phyloP scores from a whole-genome alignment of 2,113 vertebrate genomes.

The Formicarius rufipectus region DNA sequence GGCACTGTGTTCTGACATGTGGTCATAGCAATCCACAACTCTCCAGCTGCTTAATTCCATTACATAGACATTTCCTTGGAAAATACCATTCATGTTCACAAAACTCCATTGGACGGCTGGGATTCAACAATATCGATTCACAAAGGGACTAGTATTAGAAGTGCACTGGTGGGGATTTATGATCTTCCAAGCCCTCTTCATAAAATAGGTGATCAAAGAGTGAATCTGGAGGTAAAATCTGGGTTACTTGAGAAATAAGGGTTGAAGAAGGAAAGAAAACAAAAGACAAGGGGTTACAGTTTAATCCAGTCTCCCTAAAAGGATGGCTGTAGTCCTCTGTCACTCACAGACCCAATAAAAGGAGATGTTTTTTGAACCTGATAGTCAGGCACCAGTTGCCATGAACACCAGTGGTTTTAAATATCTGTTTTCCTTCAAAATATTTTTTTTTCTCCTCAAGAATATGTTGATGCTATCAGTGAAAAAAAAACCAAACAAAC shows the following conservation, averaged over 20 bases:
- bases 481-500: too few relatives aligned
- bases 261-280: background rate
- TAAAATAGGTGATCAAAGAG: background rate
- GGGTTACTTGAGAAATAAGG: background rate
- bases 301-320: background rate
- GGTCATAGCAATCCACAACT: rapidly evolving
- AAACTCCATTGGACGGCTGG: too few relatives aligned
- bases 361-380: background rate
- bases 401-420: background rate
- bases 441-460: background rate
- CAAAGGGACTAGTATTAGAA: too few relatives aligned
- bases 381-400: background rate
- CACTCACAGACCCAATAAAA: background rate
- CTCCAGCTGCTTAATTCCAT: too few relatives aligned
- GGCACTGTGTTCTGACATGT: background rate
- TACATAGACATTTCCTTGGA: too few relatives aligned
- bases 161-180: too few relatives aligned
- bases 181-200: too few relatives aligned
- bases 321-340: background rate
- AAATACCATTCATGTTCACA: too few relatives aligned
- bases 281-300: background rate
- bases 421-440: background rate
- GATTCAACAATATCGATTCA: too few relatives aligned
- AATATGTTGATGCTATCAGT: too few relatives aligned
- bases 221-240: background rate